Evolutionary conservation across 2,113 vertebrate species (phyloP).

Genomic region (Vulpes vulpes): DNA sequence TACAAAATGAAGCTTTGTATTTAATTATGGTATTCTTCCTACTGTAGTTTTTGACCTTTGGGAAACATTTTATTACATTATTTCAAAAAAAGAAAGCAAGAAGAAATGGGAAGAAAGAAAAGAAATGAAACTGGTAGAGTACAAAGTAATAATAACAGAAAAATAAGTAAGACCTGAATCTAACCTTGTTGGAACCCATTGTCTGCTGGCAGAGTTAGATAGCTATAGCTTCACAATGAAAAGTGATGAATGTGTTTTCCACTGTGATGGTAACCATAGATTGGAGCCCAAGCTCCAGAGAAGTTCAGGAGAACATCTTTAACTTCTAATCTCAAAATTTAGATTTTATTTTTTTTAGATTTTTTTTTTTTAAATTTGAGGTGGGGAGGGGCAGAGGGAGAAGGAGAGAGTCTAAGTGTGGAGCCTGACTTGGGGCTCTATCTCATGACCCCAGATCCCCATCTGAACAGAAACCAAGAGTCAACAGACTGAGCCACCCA

Average conservation of each 20-base stretch:
- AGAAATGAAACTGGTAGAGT: not conserved
- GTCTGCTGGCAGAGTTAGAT: not conserved
- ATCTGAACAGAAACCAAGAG: too few species aligned
- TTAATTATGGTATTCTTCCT: not conserved
- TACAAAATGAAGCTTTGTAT: not conserved
- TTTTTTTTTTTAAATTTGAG: too few species aligned
- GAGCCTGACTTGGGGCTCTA: too few species aligned
- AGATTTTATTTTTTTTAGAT: too few species aligned
- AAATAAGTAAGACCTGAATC: not conserved
- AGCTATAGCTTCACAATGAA: not conserved
- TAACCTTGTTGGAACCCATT: not conserved
- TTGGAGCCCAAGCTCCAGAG: not conserved
- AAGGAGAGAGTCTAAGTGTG: too few species aligned
- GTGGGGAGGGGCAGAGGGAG: too few species aligned
- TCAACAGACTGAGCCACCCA: too few species aligned
- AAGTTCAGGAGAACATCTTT: not conserved
- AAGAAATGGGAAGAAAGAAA: not conserved
- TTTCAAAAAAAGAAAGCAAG: not conserved
- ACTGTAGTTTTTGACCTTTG: not conserved
- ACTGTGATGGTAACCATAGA: not conserved
- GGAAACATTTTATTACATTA: not conserved
- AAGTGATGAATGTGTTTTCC: not conserved
- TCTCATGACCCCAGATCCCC: too few species aligned
- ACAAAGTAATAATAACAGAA: not conserved
- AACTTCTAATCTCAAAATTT: not conserved